Conservation (phyloP, 2,888 invertebrate species). For the Vesta saturnalis region DNA sequence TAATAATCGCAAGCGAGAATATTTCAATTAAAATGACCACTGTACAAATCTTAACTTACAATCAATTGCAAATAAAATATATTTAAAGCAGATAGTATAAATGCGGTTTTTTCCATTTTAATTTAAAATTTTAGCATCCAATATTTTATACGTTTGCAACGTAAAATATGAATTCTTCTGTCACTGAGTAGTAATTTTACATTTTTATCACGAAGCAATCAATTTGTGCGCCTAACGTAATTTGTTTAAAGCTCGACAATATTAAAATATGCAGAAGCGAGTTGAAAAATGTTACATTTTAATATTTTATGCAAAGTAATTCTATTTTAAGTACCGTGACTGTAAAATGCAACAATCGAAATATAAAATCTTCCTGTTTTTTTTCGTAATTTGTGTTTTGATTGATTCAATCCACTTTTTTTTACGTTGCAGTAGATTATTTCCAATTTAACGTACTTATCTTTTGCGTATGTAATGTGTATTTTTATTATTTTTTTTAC, state of each 20-base stretch:
- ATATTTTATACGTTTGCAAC: constrained; percentile 16
- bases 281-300: constrained; percentile 27
- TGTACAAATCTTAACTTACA: no score
- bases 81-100: not conserved
- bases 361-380: not conserved
- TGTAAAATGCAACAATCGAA: not conserved
- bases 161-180: constrained; percentile 24
- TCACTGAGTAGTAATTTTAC: constrained; percentile 31
- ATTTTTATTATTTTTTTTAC: no score
- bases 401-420: no score
- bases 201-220: constrained; percentile 34
- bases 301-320: constrained; percentile 30
- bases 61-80: no score
- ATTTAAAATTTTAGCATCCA: constrained; percentile 9
- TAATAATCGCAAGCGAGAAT: no score
- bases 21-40: no score
- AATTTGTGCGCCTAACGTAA: constrained; percentile 31
- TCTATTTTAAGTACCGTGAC: constrained; percentile 13
- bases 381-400: not conserved
- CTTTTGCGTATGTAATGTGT: no score
- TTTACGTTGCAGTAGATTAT: no score
- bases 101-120: constrained; percentile 15
- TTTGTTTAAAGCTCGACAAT: constrained; percentile 31
- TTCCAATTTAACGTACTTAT: no score
- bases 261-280: constrained; percentile 29